These are phyloP conservation scores for Morbakka virulenta DNA, from an alignment of 30 jellyfish, hydroid and myxozoan species.

Conservation along the genomic window DNA sequence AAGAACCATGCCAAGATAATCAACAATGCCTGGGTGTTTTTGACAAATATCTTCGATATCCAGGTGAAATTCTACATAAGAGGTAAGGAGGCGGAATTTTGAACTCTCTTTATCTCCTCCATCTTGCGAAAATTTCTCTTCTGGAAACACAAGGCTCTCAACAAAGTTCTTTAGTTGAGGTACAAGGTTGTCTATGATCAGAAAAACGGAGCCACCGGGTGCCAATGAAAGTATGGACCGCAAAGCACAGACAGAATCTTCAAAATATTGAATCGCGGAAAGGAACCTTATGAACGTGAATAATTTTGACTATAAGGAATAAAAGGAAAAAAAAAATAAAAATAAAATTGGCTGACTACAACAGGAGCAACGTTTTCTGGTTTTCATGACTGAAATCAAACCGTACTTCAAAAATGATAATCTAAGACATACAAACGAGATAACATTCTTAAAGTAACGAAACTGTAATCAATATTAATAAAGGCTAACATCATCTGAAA, in stretches of 20 bases:
- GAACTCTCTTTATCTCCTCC: conserved; percentile 68
- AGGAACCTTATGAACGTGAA: conserved; percentile 87
- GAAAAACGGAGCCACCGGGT: conserved; percentile 85
- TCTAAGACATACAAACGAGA: too few relatives aligned
- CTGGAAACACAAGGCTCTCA: conserved; percentile 84
- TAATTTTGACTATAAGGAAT: conserved; percentile 46
- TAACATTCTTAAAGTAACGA: too few relatives aligned
- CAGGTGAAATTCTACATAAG: conserved; percentile 88
- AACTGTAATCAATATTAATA: too few relatives aligned
- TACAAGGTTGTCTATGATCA: conserved; percentile 81
- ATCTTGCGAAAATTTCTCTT: conserved; percentile 52
- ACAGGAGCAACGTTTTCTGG: neutral
- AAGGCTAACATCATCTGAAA: too few relatives aligned
- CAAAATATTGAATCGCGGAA: conserved; percentile 83
- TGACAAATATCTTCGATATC: conserved; percentile 72
- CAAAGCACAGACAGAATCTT: conserved; percentile 53
- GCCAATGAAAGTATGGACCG: conserved; percentile 77
- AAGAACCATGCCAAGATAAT: conserved; percentile 48
- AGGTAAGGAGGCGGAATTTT: conserved; percentile 53
- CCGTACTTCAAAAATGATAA: too few relatives aligned
- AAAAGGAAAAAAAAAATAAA: neutral
- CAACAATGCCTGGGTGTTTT: conserved; percentile 59
- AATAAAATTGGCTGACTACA: neutral
- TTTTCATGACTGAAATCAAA: too few relatives aligned
- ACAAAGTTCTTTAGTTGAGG: conserved; percentile 79